Conservation (phyloP, 2,113 vertebrate species). For the Panurus biarmicus region DNA sequence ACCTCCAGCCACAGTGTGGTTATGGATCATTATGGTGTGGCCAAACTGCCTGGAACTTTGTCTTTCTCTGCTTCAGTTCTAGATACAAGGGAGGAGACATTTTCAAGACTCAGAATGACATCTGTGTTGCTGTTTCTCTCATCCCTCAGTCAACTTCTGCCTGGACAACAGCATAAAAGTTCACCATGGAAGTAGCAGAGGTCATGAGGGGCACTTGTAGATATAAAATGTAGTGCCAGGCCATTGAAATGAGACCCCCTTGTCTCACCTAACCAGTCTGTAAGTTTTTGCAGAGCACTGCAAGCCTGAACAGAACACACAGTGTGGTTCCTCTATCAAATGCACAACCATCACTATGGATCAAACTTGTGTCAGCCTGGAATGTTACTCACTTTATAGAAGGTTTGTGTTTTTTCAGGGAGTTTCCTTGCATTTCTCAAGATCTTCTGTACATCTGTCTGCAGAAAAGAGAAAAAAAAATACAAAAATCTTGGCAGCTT, state of each 20-base stretch:
- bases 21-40: neutral
- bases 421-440: constrained; percentile 95
- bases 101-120: neutral
- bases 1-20: neutral
- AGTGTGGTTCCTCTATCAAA: neutral
- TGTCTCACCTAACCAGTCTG: neutral
- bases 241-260: neutral
- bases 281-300: neutral
- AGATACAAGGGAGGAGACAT: neutral
- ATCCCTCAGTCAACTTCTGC: neutral
- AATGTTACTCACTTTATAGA: constrained; percentile 86
- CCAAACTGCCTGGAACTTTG: neutral
- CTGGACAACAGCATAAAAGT: neutral
- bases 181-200: neutral
- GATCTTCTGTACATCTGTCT: constrained; percentile 99
- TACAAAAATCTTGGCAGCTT: neutral
- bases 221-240: neutral
- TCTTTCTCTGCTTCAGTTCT: neutral
- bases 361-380: neutral
- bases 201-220: neutral
- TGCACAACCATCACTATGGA: neutral
- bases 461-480: neutral
- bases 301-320: neutral
- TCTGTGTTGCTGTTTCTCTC: neutral
- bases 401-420: constrained; percentile 98